phyloP scores from a whole-genome alignment of 2,797 vertebrate genomes.

The Novumbra hubbsi region DNA sequence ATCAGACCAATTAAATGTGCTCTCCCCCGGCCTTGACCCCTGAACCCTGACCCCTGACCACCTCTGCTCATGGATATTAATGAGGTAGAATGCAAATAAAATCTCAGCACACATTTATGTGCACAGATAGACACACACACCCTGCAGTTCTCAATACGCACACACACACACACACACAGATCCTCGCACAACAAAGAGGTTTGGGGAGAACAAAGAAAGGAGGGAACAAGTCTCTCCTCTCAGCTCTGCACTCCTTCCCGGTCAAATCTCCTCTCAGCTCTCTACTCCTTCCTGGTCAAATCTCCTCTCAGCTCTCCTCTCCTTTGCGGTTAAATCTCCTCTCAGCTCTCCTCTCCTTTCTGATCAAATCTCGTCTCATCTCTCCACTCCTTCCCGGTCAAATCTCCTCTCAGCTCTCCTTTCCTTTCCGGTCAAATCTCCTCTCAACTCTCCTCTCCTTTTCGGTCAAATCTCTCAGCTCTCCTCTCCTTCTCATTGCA shows the following conservation, averaged over 20 bases:
- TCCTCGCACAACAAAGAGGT: not conserved
- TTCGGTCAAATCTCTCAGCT: no score
- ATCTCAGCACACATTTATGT: not conserved
- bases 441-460: not conserved
- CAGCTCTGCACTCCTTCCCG: not conserved
- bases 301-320: not conserved
- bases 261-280: not conserved
- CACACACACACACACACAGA: not conserved
- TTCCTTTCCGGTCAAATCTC: no score
- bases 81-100: not conserved
- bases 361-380: not conserved
- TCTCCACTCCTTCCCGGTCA: conserved; percentile 5
- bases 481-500: no score
- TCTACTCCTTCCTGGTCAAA: not conserved
- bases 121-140: not conserved
- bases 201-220: not conserved
- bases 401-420: not conserved
- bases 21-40: not conserved
- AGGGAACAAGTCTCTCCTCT: not conserved
- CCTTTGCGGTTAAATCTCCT: not conserved
- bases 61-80: not conserved
- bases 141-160: no score
- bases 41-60: not conserved
- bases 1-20: conserved; percentile 3
- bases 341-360: not conserved